Conservation (phyloP, 2,113 vertebrate genomes). For the Gadus chalcogrammus region DNA sequence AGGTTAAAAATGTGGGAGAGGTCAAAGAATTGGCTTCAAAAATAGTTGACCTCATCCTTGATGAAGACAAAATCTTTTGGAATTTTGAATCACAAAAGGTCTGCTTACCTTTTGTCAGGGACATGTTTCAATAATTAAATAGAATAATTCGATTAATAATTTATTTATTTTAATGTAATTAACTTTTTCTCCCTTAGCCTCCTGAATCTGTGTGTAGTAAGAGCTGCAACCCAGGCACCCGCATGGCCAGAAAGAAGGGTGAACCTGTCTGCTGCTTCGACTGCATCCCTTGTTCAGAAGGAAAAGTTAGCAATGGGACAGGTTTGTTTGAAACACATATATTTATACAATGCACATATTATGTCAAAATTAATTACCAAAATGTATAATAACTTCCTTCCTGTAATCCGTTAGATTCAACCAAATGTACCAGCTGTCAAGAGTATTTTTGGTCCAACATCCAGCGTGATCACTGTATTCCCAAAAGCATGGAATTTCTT, state of each 20-base stretch:
- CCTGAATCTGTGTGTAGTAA: slow-evolving; percentile 61
- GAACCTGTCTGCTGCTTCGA: slow-evolving; percentile 67
- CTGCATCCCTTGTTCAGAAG: slow-evolving; percentile 64
- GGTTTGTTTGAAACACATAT: slow-evolving; percentile 39
- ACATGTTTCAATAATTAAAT: neutral
- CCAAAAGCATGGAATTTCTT: slow-evolving; percentile 60
- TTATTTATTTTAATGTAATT: neutral
- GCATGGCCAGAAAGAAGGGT: slow-evolving; percentile 54
- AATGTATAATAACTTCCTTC: neutral
- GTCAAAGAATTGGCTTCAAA: slow-evolving; percentile 42
- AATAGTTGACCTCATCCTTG: slow-evolving; percentile 34
- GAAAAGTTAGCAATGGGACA: slow-evolving; percentile 58
- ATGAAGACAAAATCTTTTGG: slow-evolving; percentile 52
- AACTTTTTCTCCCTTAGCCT: slow-evolving; percentile 40
- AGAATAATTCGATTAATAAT: neutral
- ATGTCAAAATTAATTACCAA: neutral
- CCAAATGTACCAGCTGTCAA: slow-evolving; percentile 44
- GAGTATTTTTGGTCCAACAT: slow-evolving; percentile 49
- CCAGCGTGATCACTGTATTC: slow-evolving; percentile 46
- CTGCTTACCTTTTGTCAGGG: neutral
- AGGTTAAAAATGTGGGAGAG: slow-evolving; percentile 39
- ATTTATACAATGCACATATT: neutral
- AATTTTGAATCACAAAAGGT: slow-evolving; percentile 23
- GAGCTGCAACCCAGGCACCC: slow-evolving; percentile 56
- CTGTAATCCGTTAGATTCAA: slow-evolving; percentile 34